These are phyloP conservation scores for Drosophila azteca DNA, from an alignment of 1,140 invertebrate species.

Conservation along the genomic window DNA sequence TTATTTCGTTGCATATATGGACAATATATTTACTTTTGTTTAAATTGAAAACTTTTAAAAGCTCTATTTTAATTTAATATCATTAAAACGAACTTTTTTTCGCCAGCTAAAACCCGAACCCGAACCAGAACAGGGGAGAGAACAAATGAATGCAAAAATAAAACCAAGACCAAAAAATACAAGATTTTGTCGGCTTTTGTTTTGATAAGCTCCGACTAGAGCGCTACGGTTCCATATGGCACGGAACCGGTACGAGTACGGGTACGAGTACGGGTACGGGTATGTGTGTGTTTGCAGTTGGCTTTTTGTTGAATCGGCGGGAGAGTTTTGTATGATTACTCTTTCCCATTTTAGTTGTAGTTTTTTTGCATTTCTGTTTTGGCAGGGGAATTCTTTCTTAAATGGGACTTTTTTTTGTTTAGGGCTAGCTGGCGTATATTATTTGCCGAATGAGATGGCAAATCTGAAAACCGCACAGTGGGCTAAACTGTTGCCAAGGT, in stretches of 20 bases:
- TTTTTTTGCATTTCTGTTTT: slow-evolving; percentile 13
- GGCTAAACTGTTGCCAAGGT: no score
- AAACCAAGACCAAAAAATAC: no score
- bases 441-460: no score
- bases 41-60: neutral
- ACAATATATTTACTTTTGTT: no score
- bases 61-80: neutral
- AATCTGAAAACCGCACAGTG: no score
- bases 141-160: slow-evolving; percentile 7
- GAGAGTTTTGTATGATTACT: neutral
- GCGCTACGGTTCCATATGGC: slow-evolving; percentile 14
- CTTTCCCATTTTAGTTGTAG: slow-evolving; percentile 3
- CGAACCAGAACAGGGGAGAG: neutral
- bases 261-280: no score
- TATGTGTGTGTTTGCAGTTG: slow-evolving; percentile 20
- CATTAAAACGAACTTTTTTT: neutral
- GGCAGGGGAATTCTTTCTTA: slow-evolving; percentile 25
- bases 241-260: no score
- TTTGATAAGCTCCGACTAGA: slow-evolving; percentile 35
- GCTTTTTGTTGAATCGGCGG: neutral
- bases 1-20: slow-evolving; percentile 17
- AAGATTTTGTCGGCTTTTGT: slow-evolving; percentile 21
- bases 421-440: no score
- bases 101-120: neutral
- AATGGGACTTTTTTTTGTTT: slow-evolving; percentile 16